Percentiles rank a stretch among this genome's conserved stretches.
These are phyloP conservation scores for Neomonachus schauinslandi DNA, from an alignment of 2,113 vertebrate species.

Conservation along the genomic window DNA sequence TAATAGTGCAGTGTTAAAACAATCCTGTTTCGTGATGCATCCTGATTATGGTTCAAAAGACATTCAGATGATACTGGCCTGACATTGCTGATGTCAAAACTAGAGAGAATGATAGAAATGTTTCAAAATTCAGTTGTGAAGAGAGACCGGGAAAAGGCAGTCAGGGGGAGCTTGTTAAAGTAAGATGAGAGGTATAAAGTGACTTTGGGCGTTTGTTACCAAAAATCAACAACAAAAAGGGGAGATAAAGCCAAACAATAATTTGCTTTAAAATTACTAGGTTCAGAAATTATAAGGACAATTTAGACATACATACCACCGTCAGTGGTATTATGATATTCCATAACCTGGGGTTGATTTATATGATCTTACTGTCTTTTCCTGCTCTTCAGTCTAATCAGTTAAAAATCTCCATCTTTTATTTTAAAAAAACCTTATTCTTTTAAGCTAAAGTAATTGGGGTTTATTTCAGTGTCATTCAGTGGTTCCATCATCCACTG, in stretches of 20 bases:
- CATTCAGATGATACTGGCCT: not conserved
- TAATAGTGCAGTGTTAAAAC: not conserved
- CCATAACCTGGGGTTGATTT: not conserved
- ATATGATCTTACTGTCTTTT: not conserved
- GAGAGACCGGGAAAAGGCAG: not conserved
- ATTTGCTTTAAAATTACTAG: conserved; percentile 37
- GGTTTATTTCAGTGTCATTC: not conserved
- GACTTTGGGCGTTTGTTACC: not conserved
- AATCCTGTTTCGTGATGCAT: not conserved
- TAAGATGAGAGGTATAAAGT: not conserved
- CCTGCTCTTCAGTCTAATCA: not conserved
- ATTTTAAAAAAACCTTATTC: not conserved
- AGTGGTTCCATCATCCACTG: conserved; percentile 1
- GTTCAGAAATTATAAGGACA: conserved; percentile 46
- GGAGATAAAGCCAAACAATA: not conserved
- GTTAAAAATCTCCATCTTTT: not conserved
- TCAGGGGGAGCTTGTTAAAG: not conserved
- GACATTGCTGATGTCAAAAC: conserved; percentile 30
- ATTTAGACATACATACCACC: not conserved
- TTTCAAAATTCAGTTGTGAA: not conserved
- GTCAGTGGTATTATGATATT: not conserved
- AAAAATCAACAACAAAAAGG: not conserved
- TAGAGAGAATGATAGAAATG: not conserved
- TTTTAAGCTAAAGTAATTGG: not conserved
- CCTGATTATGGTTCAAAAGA: not conserved